Percentiles rank a stretch among this genome's conserved stretches.
Evolutionary conservation across 2,113 vertebrate species (phyloP).

Genomic region (Anguilla japonica): DNA sequence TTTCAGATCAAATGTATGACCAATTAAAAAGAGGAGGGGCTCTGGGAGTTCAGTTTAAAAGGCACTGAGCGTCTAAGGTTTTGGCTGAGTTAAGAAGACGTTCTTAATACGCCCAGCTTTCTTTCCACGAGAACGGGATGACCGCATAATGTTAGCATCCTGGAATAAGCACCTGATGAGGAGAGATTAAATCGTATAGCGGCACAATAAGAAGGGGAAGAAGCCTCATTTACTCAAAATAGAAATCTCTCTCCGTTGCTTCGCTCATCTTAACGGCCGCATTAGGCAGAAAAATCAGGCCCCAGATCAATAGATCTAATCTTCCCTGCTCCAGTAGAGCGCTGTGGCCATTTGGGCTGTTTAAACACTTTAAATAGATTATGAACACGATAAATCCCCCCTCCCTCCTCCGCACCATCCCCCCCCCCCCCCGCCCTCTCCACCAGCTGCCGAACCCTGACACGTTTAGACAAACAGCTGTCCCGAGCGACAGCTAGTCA

Average conservation of each 20-base stretch:
- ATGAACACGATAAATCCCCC: conserved; percentile 36
- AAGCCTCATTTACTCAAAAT: background rate
- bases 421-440: background rate
- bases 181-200: background rate
- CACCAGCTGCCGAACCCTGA: conserved; percentile 49
- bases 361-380: conserved; percentile 40
- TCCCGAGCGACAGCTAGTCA: conserved; percentile 40
- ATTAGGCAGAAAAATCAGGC: background rate
- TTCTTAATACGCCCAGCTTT: too few relatives aligned
- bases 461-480: conserved; percentile 44
- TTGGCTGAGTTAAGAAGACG: too few relatives aligned
- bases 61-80: too few relatives aligned
- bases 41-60: too few relatives aligned
- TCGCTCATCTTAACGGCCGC: background rate
- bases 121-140: too few relatives aligned
- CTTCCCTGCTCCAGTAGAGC: conserved; percentile 15
- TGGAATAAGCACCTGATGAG: too few relatives aligned
- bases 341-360: conserved; percentile 24
- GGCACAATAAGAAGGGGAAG: background rate
- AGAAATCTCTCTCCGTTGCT: background rate
- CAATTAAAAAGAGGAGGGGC: too few relatives aligned
- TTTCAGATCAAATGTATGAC: too few relatives aligned
- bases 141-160: too few relatives aligned
- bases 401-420: background rate
- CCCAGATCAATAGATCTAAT: conserved; percentile 31